phyloP scores from a whole-genome alignment of 2,888 invertebrate genomes.

The Ypsolopha sequella region DNA sequence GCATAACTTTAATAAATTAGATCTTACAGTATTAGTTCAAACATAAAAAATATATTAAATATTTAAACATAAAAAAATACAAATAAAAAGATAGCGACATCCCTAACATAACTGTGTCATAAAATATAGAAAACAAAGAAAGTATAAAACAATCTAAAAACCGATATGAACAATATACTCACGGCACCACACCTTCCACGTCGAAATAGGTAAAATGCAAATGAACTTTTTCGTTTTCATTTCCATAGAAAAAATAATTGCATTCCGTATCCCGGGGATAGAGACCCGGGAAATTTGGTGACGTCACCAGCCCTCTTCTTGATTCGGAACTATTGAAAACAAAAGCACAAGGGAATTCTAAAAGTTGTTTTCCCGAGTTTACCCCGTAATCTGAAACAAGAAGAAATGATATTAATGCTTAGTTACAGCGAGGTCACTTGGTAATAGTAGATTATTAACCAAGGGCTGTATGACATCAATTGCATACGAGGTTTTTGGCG shows the following conservation, averaged over 20 bases:
- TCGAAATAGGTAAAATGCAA: constrained; percentile 92
- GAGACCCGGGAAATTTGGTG: constrained; percentile 91
- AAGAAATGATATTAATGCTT: not conserved
- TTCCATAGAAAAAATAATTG: constrained; percentile 91
- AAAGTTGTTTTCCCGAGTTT: constrained; percentile 81
- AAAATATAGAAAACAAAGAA: too few relatives aligned
- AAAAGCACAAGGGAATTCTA: constrained; percentile 87
- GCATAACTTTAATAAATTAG: too few relatives aligned
- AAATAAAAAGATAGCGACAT: too few relatives aligned
- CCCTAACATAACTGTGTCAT: too few relatives aligned
- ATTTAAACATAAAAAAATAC: too few relatives aligned
- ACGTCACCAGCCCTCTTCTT: constrained; percentile 82
- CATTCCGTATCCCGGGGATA: constrained; percentile 93
- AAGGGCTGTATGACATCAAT: too few relatives aligned
- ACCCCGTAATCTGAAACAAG: constrained; percentile 86
- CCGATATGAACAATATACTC: constrained; percentile 51
- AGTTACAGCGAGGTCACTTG: too few relatives aligned
- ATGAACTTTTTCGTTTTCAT: constrained; percentile 79
- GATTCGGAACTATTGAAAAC: constrained; percentile 86
- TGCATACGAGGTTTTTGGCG: too few relatives aligned
- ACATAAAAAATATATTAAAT: too few relatives aligned
- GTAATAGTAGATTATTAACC: too few relatives aligned
- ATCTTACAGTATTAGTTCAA: constrained; percentile 2
- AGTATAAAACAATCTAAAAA: too few relatives aligned
- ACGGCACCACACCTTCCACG: constrained; percentile 95